A percentile compares a stretch with the other conserved stretches of the same genome.
phyloP scores from a whole-genome alignment of 1,140 invertebrate genomes.

The Grapholita molesta region DNA sequence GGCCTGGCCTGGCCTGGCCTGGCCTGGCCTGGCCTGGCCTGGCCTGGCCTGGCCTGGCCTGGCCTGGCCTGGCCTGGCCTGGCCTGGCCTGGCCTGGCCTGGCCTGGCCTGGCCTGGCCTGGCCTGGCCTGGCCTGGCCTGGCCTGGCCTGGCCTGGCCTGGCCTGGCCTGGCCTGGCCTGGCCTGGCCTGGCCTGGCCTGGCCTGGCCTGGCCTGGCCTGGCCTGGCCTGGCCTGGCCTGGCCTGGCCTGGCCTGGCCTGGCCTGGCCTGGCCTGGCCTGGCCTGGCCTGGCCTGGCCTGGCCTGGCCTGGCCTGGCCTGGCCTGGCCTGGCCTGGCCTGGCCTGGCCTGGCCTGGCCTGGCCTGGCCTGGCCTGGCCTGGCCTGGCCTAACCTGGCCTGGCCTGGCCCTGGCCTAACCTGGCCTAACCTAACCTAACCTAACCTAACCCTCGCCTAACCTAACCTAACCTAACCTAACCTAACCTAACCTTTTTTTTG shows the following conservation, averaged over 20 bases:
- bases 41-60: conserved; percentile 12
- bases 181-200: neutral
- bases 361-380: neutral
- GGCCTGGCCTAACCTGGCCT: neutral
- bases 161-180: neutral
- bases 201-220: neutral
- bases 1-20: too few species aligned
- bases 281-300: too few species aligned
- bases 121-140: neutral
- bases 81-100: neutral
- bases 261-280: too few species aligned
- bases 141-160: neutral
- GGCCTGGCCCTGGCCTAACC: neutral
- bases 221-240: neutral
- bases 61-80: neutral
- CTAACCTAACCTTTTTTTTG: too few species aligned
- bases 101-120: conserved; percentile 1
- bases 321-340: neutral
- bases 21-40: too few species aligned
- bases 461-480: too few species aligned
- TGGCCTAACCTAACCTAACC: neutral
- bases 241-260: too few species aligned
- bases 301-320: neutral
- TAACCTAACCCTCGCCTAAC: too few species aligned
- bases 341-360: neutral